Evolutionary conservation across 2,113 vertebrate species (phyloP).

Genomic region (Philantomba maxwellii): DNA sequence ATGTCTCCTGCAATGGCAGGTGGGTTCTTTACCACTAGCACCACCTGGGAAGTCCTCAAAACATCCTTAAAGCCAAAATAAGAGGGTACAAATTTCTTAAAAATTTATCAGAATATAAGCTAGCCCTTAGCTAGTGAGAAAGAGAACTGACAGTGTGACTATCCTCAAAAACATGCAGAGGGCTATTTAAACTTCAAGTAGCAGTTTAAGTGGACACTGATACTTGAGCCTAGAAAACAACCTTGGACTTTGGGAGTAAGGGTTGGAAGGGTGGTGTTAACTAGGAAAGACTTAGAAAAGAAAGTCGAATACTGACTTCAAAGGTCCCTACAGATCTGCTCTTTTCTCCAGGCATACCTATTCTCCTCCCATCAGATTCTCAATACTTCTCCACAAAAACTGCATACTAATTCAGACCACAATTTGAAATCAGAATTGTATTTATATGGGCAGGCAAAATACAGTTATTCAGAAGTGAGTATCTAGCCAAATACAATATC

Average conservation of each 20-base stretch:
- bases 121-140: background rate
- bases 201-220: background rate
- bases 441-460: slow-evolving; percentile 52
- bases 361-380: background rate
- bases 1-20: background rate
- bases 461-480: slow-evolving; percentile 42
- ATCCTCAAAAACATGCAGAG: background rate
- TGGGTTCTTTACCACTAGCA: background rate
- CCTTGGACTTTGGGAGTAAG: background rate
- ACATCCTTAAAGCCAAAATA: background rate
- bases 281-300: background rate
- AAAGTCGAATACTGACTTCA: background rate
- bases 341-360: background rate
- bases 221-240: background rate
- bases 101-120: background rate
- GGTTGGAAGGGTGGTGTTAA: background rate
- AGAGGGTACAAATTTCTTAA: background rate
- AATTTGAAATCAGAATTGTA: slow-evolving; percentile 58
- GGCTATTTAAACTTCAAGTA: background rate
- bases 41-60: background rate
- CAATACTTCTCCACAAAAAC: slow-evolving; percentile 37
- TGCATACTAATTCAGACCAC: slow-evolving; percentile 51
- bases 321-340: background rate
- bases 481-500: slow-evolving; percentile 57
- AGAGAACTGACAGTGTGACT: background rate